Conservation (phyloP, 2,797 vertebrate genomes). For the Trachops cirrhosus region DNA sequence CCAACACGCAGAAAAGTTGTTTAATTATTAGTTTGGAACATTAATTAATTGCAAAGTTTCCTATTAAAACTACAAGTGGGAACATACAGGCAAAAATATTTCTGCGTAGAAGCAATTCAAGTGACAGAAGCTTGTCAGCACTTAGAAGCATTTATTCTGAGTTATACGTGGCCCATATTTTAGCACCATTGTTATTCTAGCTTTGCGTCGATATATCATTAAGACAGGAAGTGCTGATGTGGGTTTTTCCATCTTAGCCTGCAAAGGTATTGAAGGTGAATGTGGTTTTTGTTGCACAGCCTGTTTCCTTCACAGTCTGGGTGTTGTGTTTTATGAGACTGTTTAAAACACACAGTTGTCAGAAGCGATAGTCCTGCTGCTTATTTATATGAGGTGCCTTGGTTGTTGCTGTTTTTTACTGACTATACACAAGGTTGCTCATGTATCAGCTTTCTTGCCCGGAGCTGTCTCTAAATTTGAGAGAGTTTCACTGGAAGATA, state of each 20-base stretch:
- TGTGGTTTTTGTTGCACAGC: neutral
- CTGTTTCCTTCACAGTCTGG: neutral
- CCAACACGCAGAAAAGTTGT: neutral
- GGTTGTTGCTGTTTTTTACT: neutral
- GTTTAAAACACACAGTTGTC: neutral
- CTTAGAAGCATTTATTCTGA: slow-evolving; percentile 60
- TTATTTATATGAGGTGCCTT: slow-evolving; percentile 9
- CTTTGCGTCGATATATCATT: slow-evolving; percentile 40
- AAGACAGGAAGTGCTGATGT: slow-evolving; percentile 59
- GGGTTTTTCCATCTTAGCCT: slow-evolving; percentile 40
- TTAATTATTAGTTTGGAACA: slow-evolving; percentile 54
- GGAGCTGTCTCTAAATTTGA: slow-evolving; percentile 10
- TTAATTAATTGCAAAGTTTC: slow-evolving; percentile 56
- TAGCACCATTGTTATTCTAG: slow-evolving; percentile 5
- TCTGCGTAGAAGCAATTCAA: slow-evolving; percentile 56
- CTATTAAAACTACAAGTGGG: slow-evolving; percentile 35
- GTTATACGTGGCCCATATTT: slow-evolving; percentile 59
- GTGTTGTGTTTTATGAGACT: slow-evolving; percentile 5
- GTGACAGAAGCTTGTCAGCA: slow-evolving; percentile 54
- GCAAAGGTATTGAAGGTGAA: slow-evolving; percentile 54
- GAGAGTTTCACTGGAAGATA: slow-evolving; percentile 26
- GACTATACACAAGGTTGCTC: slow-evolving; percentile 39
- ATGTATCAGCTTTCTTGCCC: neutral
- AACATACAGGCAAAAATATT: slow-evolving; percentile 50
- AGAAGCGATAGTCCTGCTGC: neutral